A percentile compares a stretch with the other conserved stretches of the same genome.
These are phyloP conservation scores for Bombus vancouverensis DNA, from an alignment of 1,140 invertebrate species.

Conservation along the genomic window DNA sequence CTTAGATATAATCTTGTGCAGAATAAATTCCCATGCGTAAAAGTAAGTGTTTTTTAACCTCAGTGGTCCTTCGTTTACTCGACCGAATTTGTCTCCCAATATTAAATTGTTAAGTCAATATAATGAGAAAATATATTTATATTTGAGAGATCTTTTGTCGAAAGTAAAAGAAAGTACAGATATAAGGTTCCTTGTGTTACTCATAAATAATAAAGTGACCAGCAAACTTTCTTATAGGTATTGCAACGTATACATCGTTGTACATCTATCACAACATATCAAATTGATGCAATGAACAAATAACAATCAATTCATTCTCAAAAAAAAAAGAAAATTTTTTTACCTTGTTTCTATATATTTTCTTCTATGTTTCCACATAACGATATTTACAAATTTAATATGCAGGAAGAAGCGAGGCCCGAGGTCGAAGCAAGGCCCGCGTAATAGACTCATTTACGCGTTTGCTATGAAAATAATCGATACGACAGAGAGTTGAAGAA, in stretches of 20 bases:
- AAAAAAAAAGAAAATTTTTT: no score
- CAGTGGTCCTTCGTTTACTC: background rate
- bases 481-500: conserved; percentile 1
- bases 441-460: conserved; percentile 6
- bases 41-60: background rate
- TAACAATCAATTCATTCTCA: no score
- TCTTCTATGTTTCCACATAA: background rate
- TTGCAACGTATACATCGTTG: background rate
- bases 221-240: background rate
- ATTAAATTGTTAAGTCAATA: no score
- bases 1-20: background rate
- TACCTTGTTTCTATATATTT: background rate
- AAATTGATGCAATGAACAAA: no score
- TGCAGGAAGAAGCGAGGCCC: background rate
- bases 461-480: conserved; percentile 6
- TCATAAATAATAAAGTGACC: background rate
- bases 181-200: no score
- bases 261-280: background rate
- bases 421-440: background rate
- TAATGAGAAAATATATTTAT: no score
- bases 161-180: background rate
- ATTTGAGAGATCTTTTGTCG: background rate
- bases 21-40: background rate
- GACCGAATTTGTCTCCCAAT: no score
- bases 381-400: background rate